Evolutionary conservation across 2,797 vertebrate species (phyloP), one percentile per base, ranked within the genome.

Genomic region (Prionace glauca): DNA sequence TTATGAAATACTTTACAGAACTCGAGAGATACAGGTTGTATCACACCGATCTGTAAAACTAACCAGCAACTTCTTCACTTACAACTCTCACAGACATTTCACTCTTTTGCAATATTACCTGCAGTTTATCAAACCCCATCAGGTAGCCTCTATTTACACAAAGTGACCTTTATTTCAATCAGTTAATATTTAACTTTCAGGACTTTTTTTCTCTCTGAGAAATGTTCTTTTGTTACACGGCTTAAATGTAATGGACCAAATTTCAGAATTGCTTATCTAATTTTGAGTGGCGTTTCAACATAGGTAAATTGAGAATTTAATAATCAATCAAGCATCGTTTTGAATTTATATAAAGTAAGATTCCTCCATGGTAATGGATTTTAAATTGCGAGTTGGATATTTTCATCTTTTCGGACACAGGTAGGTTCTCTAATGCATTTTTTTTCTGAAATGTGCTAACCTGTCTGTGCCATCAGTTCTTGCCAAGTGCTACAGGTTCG

Each of bases 101-200:
- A 50, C 45, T 50, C 24, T 74, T 94, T 72, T 74, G 45, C 71
- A 95, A 95, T 95, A 72, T 56, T 41, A n/a, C 24, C 93, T 95
- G 41, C 29, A 77, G 45, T 95, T 95, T 95, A 95, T 95, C 93
- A 95, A 72, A 77, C 45, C 71, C 65, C 20, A 92, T 45, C 65
- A 92, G 69, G 62, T 67, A 67, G 65, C 65, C 65, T 92, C 90
- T 92, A 69, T 92, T 92, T 92, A 92, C 90, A 92, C 90, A 69
- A 69, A 41, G 65, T 69, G 90, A 92, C 90, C 90, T 95, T 77
- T 77, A 95, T 77, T 95, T 50, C 72, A 95, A 77, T 77, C 93
- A 60, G 69, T 77, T 95, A 74, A 95, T 95, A 77, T 95, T 94
- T 95, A 95, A 95, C 93, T n/a, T 95, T 16, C 12, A 74, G 71